Percentiles rank a stretch among this genome's conserved stretches.
phyloP scores from a whole-genome alignment of 2,113 vertebrate species.

The Trochalopteron elliotii region DNA sequence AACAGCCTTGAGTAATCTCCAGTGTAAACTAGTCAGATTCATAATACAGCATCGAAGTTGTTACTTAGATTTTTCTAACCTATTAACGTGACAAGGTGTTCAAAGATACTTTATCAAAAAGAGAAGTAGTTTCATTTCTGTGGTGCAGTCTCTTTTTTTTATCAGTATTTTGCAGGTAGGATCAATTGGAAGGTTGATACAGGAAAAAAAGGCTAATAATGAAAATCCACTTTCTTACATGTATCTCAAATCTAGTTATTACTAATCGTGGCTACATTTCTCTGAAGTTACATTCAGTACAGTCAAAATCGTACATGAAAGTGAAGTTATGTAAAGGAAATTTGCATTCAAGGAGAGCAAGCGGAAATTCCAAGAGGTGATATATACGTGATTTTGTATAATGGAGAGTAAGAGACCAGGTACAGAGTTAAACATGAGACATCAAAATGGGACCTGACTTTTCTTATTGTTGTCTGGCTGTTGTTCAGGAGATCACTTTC shows the following conservation, averaged over 20 bases:
- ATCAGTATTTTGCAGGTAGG: neutral
- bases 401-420: neutral
- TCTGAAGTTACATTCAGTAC: neutral
- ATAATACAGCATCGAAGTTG: neutral
- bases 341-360: neutral
- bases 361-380: neutral
- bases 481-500: neutral
- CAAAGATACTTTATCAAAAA: neutral
- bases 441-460: neutral
- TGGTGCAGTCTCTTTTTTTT: neutral
- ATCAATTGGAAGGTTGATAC: neutral
- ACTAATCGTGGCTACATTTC: neutral
- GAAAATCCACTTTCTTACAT: neutral
- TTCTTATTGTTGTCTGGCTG: neutral
- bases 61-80: neutral
- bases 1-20: neutral
- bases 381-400: neutral
- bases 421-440: neutral
- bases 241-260: neutral
- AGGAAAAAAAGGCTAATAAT: neutral
- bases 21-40: neutral
- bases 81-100: neutral
- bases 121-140: neutral
- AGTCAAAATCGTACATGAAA: rapidly evolving
- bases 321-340: neutral